Percentiles rank a stretch among this genome's conserved stretches.
phyloP scores from a whole-genome alignment of 2,797 vertebrate genomes.

The Acrossocheilus wenchowensis region DNA sequence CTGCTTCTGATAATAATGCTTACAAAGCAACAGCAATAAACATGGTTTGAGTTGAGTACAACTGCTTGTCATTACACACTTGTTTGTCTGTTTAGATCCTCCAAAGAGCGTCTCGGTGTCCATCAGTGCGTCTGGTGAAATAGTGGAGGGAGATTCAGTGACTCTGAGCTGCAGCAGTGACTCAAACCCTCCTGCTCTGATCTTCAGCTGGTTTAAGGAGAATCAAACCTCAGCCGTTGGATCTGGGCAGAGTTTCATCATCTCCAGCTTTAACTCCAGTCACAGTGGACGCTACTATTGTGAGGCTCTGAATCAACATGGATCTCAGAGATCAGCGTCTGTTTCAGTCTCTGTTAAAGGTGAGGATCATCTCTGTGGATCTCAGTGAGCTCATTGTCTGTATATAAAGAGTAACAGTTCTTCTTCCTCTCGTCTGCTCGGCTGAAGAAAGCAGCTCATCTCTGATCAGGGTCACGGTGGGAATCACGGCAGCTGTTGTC shows the following conservation, averaged over 20 bases:
- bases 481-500: not conserved
- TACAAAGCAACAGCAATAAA: not conserved
- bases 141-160: conserved; percentile 45
- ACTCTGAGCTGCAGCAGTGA: conserved; percentile 34
- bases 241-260: not conserved
- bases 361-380: not conserved
- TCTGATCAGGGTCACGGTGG: not conserved
- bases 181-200: too few species aligned
- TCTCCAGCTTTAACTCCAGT: not conserved
- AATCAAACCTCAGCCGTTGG: not conserved
- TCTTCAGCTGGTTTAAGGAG: too few species aligned
- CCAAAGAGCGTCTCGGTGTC: not conserved
- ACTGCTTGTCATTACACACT: not conserved
- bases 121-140: not conserved
- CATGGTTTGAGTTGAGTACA: not conserved
- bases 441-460: not conserved
- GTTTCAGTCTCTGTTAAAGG: not conserved
- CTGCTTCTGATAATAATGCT: not conserved
- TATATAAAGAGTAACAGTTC: not conserved
- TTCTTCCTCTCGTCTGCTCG: not conserved
- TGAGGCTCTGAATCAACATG: conserved; percentile 36
- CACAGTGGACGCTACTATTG: conserved; percentile 55
- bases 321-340: conserved; percentile 2
- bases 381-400: not conserved
- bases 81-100: not conserved